Evolutionary conservation across 2,113 vertebrate species (phyloP), one percentile per base, ranked within the genome.

Genomic region (Sarotherodon lohbergeri): DNA sequence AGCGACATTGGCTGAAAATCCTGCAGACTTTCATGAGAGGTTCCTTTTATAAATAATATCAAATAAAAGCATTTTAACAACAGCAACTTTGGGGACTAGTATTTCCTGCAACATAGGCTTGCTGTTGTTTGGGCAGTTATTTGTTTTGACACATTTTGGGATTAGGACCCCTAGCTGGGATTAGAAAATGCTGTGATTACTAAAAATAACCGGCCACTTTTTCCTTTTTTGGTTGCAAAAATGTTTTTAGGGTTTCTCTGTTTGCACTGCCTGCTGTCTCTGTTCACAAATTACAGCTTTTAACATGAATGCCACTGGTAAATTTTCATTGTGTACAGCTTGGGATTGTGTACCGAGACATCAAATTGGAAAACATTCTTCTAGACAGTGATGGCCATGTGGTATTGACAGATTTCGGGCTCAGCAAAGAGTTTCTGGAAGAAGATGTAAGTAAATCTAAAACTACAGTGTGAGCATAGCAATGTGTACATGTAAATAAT

Each of bases 311-410:
- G 2, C 36, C 32, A 27, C 22, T 48, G 6, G 1, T n/a, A 9
- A 16, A 36, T 82, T 84, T 82, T 39, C 1, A 12, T 24, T 85
- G 56, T 90, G n/a, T 78, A 8, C 94, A 98, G 98, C 97, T 98
- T 82, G 97, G 97, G 66, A 97, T 98, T 81, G 96, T 98, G 61
- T 98, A 98, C 90, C 95, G 98, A 16, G 98, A 98, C 91, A 97
- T 98, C 92, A 98, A 98, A 90, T 95, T 98, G 93, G 98, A 98
- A 92, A 98, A 98, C 52, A 98, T 98, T 91, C 94, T 98, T n/a
- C 93, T 98, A 7, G 98, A 98, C 95, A 96, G 95, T 0, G 98
- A 98, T 39, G 98, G 98, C 32, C 98, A 98, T 80, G 92, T 98
- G 29, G 97, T 98, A 19, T 97, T 98, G 90, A 98, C 98, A 1